Base-by-base conservation (phyloP, 2,113 vertebrate genomes). In the Gymnocephalus cernua region DNA sequence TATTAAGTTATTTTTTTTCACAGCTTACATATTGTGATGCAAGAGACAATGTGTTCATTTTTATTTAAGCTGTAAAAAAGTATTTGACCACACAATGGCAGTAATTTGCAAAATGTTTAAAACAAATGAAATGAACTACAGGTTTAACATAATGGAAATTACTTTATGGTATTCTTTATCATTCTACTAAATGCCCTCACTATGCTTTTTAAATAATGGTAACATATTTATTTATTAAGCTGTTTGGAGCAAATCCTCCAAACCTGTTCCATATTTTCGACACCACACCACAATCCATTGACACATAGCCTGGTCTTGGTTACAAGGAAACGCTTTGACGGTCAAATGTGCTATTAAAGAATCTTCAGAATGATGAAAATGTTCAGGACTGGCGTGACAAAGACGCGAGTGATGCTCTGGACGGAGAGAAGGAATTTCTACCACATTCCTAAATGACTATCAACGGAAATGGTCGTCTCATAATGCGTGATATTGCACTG, bases 41-140 rank as follows among this genome's bases (percentile, higher is more conserved):
- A 41, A 14, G 21, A 58, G 0, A 15, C 35, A 35, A 38, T 0
- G 38, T 41, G 25, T 29, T 16, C 19, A 3, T 79, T 80, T 66
- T 56, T 29, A 15, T 69, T 53, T 2, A 61, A 9, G 61, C 8
- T 53, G 59, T 51, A 6, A 61, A 32, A 21, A 21, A 1, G 1
- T 7, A 27, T 67, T 25, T 62, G 32, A 23, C 72, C 89, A 83
- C 63, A 18, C 65, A 74, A 69, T 84, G 80, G 83, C 74, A 78
- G 62, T 65, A 59, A 56, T 58, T 56, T 69, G 12, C 61, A n/a
- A 41, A 35, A 1, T 3, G 7, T 62, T 35, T 21, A 8, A 74
- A 68, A 63, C 25, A 45, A 47, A 57, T 45, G 9, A 5, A 10
- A 41, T 57, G 13, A 74, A 25, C 18, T 10, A 29, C 45, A 70